A percentile compares a stretch with the other conserved stretches of the same genome.
These are phyloP conservation scores for Sphaeramia orbicularis DNA, from an alignment of 2,797 vertebrate species.

Conservation along the genomic window DNA sequence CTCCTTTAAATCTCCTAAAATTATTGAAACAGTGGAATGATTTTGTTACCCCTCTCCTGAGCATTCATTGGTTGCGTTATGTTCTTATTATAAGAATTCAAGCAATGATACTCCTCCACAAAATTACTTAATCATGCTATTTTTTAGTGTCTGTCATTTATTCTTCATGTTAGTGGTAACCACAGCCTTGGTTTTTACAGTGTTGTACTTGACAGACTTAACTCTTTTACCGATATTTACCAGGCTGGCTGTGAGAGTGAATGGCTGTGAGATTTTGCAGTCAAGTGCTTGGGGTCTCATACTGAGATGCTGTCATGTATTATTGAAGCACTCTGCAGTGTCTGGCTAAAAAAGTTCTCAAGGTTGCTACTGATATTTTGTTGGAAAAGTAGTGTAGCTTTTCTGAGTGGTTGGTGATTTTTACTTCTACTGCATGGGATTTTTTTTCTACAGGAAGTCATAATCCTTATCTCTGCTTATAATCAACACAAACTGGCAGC, in stretches of 20 bases:
- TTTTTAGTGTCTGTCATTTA: too few species aligned
- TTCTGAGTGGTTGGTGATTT: neutral
- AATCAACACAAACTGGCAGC: too few species aligned
- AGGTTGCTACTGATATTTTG: neutral
- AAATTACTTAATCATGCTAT: too few species aligned
- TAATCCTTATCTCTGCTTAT: neutral
- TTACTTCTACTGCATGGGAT: neutral
- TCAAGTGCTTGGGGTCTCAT: neutral
- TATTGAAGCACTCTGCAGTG: neutral
- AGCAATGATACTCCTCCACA: too few species aligned
- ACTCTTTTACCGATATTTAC: neutral
- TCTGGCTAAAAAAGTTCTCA: slow-evolving; percentile 11
- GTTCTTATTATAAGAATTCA: too few species aligned
- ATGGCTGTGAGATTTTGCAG: neutral
- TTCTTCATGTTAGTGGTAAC: too few species aligned
- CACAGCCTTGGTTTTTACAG: too few species aligned
- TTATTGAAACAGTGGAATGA: too few species aligned
- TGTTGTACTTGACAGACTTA: neutral
- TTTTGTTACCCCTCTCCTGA: too few species aligned
- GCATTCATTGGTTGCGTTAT: too few species aligned
- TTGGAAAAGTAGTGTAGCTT: neutral
- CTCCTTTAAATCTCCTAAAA: too few species aligned
- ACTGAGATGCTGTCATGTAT: neutral
- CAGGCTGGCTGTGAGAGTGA: neutral
- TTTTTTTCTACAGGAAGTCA: neutral